Evolutionary conservation across 2,797 vertebrate species (phyloP).

Genomic region (Phalanger gymnotis): DNA sequence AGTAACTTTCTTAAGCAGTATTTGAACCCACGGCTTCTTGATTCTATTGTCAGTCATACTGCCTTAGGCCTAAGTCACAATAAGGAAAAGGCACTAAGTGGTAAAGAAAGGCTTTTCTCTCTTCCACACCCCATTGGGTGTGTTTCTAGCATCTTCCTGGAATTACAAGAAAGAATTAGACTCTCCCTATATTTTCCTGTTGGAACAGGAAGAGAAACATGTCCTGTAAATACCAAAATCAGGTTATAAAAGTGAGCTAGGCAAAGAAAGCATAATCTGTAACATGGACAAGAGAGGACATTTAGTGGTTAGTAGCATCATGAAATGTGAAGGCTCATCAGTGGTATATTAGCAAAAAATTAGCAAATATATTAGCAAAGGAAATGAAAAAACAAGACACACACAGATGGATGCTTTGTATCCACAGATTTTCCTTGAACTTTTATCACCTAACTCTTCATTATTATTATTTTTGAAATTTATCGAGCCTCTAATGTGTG

Average conservation of each 20-base stretch:
- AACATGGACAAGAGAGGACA: conserved; percentile 24
- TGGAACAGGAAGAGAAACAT: conserved; percentile 29
- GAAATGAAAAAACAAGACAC: neutral
- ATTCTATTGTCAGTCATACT: neutral
- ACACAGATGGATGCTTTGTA: neutral
- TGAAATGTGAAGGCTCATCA: conserved; percentile 2
- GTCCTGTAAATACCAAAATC: conserved; percentile 12
- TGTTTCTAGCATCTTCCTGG: neutral
- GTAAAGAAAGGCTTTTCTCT: neutral
- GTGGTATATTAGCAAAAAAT: neutral
- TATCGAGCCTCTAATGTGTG: neutral
- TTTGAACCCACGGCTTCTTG: neutral
- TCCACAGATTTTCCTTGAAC: neutral
- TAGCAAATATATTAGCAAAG: neutral
- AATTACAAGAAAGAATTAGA: neutral
- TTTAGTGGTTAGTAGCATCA: neutral
- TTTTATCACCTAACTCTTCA: neutral
- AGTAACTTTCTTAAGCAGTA: neutral
- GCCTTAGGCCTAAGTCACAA: neutral
- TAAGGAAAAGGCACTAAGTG: neutral
- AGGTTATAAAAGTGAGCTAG: neutral
- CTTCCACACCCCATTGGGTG: neutral
- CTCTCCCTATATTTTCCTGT: conserved; percentile 21
- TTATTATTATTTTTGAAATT: neutral
- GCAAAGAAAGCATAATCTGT: conserved; percentile 16